Evolutionary conservation across 2,113 vertebrate genomes (phyloP), one percentile per base, ranked within the genome.

Genomic region (Nyctibius bracteatus): DNA sequence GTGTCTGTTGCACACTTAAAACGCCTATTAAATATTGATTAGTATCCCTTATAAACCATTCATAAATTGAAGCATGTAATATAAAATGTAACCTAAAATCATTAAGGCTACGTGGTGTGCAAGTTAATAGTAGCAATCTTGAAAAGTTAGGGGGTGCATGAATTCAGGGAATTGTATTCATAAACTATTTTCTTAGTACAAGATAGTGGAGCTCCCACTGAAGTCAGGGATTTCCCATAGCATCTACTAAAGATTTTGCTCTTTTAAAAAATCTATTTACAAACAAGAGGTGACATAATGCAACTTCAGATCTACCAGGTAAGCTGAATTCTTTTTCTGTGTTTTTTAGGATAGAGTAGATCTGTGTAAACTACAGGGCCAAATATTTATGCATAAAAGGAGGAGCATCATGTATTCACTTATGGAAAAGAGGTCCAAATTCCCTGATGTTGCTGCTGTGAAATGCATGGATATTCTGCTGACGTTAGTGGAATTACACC

Each of bases 11-110:
- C 68, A 65, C 82, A 9, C 68, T 88, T 88, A 55, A 86, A 93
- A 88, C 78, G 49, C 52, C 86, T 91, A 67, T 94, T 92, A 84
- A 86, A 78, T 88, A 94, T 93, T 86, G 88, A 97, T 96, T 79
- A 59, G 46, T 23, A 74, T 92, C 46, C 67, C 80, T 84, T 71
- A 90, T 81, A 95, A 95, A 68, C 80, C 67, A 74, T 94, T 96
- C 84, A 83, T 81, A 92, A 94, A 90, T 78, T 87, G 88, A 71
- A 70, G 41, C 72, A n/a, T 63, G 89, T 67, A 92, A 84, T 86
- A 81, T 35, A 95, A 82, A 95, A 81, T 63, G 78, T 78, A 95
- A 81, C 86, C 73, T 61, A 21, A 92, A 92, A 84, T 94, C 89
- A 71, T 96, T 86, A 90, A 84, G 75, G 72, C 90, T 91, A 22